These are phyloP conservation scores for Sipha flava DNA, from an alignment of 1,140 invertebrate genomes.

Conservation along the genomic window DNA sequence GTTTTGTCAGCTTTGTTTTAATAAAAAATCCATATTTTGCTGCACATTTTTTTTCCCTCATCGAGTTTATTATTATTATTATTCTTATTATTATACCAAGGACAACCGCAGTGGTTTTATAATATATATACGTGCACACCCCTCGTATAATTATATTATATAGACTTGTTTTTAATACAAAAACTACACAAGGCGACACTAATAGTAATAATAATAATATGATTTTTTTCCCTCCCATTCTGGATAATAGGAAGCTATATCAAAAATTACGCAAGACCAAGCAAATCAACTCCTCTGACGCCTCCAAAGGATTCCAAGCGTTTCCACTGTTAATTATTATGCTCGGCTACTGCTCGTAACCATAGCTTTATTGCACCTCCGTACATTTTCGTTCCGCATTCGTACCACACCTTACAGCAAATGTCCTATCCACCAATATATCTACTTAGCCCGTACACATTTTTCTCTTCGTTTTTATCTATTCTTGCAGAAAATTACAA, in stretches of 20 bases:
- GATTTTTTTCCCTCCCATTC: not conserved
- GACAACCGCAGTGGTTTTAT: too few species aligned
- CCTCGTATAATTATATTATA: too few species aligned
- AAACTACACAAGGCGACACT: not conserved
- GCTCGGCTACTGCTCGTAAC: too few species aligned
- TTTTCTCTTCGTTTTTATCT: too few species aligned
- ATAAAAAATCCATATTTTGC: not conserved
- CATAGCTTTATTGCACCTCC: too few species aligned
- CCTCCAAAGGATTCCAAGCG: not conserved
- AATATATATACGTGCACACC: too few species aligned
- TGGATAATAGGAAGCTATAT: not conserved
- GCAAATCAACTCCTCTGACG: not conserved
- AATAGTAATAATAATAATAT: too few species aligned
- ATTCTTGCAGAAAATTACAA: too few species aligned
- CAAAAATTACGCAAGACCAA: not conserved
- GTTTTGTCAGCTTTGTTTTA: not conserved
- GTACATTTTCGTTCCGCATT: too few species aligned
- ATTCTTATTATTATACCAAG: not conserved
- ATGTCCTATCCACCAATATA: too few species aligned
- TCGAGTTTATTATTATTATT: not conserved
- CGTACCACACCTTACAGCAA: too few species aligned
- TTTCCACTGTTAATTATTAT: not conserved
- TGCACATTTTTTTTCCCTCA: not conserved
- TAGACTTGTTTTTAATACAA: not conserved
- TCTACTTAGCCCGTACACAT: too few species aligned